Evolutionary conservation across 1,140 invertebrate genomes (phyloP).

Genomic region (Polypedilum vanderplanki): DNA sequence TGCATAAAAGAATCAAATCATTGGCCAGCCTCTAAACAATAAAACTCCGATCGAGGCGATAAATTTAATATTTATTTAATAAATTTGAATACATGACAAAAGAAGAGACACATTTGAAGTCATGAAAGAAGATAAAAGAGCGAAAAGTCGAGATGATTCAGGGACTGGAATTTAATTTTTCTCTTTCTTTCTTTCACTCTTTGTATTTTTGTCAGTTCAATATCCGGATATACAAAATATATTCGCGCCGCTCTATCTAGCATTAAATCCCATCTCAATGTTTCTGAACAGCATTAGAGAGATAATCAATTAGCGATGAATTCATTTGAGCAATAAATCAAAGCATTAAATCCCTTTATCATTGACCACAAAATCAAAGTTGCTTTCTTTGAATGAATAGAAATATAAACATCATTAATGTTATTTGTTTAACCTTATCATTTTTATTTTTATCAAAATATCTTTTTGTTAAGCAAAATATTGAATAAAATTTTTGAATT

Average conservation of each 20-base stretch:
- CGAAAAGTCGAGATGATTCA: background rate
- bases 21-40: background rate
- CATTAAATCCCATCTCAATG: too few relatives aligned
- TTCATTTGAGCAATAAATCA: too few relatives aligned
- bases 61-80: constrained; percentile 20
- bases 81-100: background rate
- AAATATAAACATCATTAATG: background rate
- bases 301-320: too few relatives aligned
- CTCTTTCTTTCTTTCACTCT: background rate
- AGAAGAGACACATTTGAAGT: background rate
- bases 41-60: background rate
- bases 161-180: background rate
- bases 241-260: too few relatives aligned
- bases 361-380: too few relatives aligned
- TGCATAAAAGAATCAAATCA: background rate
- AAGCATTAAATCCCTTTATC: too few relatives aligned
- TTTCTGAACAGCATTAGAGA: too few relatives aligned
- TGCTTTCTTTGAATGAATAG: background rate
- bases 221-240: too few relatives aligned
- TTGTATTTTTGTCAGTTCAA: too few relatives aligned
- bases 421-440: background rate
- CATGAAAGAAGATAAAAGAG: background rate
- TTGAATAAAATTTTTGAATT: too few relatives aligned
- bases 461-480: background rate
- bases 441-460: background rate